These are phyloP conservation scores for Theretra japonica DNA, from an alignment of 2,888 invertebrate genomes.

Conservation along the genomic window DNA sequence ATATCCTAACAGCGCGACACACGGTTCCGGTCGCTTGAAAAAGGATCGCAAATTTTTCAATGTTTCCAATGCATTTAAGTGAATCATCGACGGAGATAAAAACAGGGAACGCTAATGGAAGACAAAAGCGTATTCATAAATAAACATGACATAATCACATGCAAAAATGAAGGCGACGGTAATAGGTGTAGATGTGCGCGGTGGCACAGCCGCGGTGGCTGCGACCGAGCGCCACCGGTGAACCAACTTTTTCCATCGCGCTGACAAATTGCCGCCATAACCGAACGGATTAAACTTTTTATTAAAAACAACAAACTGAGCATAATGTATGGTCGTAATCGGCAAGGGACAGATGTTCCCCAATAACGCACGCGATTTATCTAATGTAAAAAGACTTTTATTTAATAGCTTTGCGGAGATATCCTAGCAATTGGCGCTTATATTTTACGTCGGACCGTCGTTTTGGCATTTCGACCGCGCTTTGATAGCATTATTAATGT, in stretches of 20 bases:
- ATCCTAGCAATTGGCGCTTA: slow-evolving; percentile 78
- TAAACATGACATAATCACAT: slow-evolving; percentile 77
- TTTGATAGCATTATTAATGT: slow-evolving; percentile 80
- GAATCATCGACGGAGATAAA: slow-evolving; percentile 68
- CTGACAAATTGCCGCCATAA: slow-evolving; percentile 84
- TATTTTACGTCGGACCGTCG: slow-evolving; percentile 76
- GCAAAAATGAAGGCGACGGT: slow-evolving; percentile 41
- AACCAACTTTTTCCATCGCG: slow-evolving; percentile 83
- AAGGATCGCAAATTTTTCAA: slow-evolving; percentile 52
- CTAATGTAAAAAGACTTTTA: slow-evolving; percentile 84
- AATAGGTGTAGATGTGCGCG: slow-evolving; percentile 51
- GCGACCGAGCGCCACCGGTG: slow-evolving; percentile 65
- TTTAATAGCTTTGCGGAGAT: slow-evolving; percentile 81
- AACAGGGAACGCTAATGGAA: slow-evolving; percentile 75
- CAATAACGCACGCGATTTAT: slow-evolving; percentile 82
- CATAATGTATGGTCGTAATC: slow-evolving; percentile 83
- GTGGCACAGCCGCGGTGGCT: slow-evolving; percentile 38
- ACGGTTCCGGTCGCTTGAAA: slow-evolving; percentile 64
- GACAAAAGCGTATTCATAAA: slow-evolving; percentile 80
- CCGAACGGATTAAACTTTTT: slow-evolving; percentile 84
- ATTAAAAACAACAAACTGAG: slow-evolving; percentile 85
- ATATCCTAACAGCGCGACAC: slow-evolving; percentile 67
- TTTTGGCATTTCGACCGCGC: slow-evolving; percentile 70
- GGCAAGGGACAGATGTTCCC: slow-evolving; percentile 83
- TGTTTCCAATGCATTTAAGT: slow-evolving; percentile 66